Evolutionary conservation across 2,888 invertebrate genomes (phyloP).

Genomic region (Thera britannica): DNA sequence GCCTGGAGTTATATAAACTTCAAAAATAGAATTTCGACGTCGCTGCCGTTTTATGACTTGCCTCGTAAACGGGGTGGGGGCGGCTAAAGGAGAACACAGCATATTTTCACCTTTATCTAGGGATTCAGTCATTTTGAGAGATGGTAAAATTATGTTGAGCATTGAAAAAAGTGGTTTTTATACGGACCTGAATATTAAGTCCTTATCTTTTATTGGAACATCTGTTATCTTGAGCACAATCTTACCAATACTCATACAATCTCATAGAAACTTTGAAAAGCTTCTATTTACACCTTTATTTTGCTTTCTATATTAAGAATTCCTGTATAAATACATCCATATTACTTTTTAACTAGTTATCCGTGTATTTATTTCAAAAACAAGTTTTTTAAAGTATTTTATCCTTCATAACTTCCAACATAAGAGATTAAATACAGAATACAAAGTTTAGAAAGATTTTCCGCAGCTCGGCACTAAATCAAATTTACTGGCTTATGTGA

Average conservation of each 20-base stretch:
- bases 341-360: no score
- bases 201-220: no score
- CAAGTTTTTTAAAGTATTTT: no score
- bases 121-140: conserved; percentile 58
- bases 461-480: conserved; percentile 25
- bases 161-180: conserved; percentile 34
- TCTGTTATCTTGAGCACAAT: no score
- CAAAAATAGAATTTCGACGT: conserved; percentile 72
- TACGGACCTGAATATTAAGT: conserved; percentile 6
- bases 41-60: conserved; percentile 66
- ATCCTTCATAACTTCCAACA: conserved; percentile 11
- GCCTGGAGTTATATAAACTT: conserved; percentile 68
- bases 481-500: conserved; percentile 38
- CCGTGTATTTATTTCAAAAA: no score
- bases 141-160: conserved; percentile 42
- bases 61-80: conserved; percentile 67
- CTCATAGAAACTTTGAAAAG: no score
- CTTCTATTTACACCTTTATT: no score
- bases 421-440: conserved; percentile 17
- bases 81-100: conserved; percentile 56
- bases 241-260: no score
- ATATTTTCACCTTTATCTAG: conserved; percentile 69
- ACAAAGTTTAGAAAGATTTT: conserved; percentile 20
- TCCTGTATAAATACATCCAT: no score
- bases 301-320: no score